These are phyloP conservation scores for Ectemnius continuus DNA, from an alignment of 2,888 invertebrate genomes.

Conservation along the genomic window DNA sequence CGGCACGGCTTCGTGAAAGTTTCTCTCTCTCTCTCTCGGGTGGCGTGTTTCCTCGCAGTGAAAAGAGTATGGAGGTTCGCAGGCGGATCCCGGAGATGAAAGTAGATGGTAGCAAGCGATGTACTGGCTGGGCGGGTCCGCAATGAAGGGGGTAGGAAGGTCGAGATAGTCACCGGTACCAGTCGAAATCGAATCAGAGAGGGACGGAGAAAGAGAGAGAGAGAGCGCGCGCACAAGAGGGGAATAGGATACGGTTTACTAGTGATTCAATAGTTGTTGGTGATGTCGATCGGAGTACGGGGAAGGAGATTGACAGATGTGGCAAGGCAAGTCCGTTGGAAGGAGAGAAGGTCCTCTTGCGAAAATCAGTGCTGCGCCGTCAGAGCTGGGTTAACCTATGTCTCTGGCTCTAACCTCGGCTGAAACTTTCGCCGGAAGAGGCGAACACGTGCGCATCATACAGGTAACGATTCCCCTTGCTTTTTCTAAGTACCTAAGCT, in stretches of 20 bases:
- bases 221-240: neutral
- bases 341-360: conserved; percentile 30
- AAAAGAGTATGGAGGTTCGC: too few species aligned
- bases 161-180: neutral
- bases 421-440: conserved; percentile 33
- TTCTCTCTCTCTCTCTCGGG: too few species aligned
- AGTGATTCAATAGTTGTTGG: conserved; percentile 48
- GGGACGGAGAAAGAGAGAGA: conserved; percentile 11
- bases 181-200: neutral
- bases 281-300: conserved; percentile 43
- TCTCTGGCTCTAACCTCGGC: conserved; percentile 30
- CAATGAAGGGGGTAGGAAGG: too few species aligned
- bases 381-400: conserved; percentile 22
- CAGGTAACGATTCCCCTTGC: conserved; percentile 45
- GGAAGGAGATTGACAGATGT: conserved; percentile 29
- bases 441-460: conserved; percentile 50
- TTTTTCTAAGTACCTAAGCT: neutral
- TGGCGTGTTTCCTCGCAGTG: too few species aligned
- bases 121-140: too few species aligned
- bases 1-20: too few species aligned
- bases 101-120: too few species aligned
- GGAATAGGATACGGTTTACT: neutral
- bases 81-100: too few species aligned
- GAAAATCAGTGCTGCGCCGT: conserved; percentile 48
- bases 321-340: conserved; percentile 16